Evolutionary conservation across 2,113 vertebrate genomes (phyloP).

Genomic region (Macroglossus sobrinus): DNA sequence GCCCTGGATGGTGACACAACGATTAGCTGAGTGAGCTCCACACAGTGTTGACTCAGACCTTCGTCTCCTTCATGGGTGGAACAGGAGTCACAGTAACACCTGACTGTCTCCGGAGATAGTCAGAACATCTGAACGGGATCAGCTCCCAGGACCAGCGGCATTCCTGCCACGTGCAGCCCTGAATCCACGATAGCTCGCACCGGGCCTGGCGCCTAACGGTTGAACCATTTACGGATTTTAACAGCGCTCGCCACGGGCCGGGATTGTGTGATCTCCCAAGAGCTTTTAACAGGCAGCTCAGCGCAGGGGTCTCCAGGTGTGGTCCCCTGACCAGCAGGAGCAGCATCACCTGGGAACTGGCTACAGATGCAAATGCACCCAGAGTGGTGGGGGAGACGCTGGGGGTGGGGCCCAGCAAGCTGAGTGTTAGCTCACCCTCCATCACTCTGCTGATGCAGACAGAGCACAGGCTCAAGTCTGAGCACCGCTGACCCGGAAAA

Average conservation of each 20-base stretch:
- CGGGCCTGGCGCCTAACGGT: not conserved
- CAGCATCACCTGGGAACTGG: not conserved
- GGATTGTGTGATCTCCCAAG: not conserved
- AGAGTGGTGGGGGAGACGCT: not conserved
- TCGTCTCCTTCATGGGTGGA: not conserved
- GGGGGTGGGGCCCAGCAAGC: not conserved
- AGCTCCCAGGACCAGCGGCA: not conserved
- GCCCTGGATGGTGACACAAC: rapidly evolving
- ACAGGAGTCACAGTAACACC: not conserved
- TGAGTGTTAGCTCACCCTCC: not conserved
- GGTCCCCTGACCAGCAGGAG: not conserved
- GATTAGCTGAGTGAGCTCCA: not conserved
- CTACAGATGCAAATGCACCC: too few species aligned
- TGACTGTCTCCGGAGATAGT: rapidly evolving
- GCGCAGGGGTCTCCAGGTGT: not conserved
- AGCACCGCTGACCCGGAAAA: not conserved
- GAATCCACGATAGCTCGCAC: not conserved
- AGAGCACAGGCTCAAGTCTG: not conserved
- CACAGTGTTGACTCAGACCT: not conserved
- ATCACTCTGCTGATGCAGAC: not conserved
- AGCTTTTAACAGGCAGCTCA: not conserved
- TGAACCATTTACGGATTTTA: not conserved
- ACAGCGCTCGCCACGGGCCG: not conserved
- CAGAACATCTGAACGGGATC: not conserved
- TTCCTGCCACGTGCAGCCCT: too few species aligned